Evolutionary conservation across 2,797 vertebrate genomes (phyloP).

Genomic region (Syngnathus acus): DNA sequence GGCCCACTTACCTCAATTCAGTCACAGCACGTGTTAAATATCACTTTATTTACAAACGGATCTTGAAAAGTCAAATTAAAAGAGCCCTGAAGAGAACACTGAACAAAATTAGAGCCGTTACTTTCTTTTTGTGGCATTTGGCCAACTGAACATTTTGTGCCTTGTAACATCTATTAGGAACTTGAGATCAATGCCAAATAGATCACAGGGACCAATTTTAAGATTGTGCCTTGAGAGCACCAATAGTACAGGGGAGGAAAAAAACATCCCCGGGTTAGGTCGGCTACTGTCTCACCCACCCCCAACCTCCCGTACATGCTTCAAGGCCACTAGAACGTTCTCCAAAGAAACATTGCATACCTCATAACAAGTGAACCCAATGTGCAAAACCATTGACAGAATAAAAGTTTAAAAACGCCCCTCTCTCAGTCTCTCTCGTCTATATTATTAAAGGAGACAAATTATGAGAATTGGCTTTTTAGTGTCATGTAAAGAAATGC

Average conservation of each 20-base stretch:
- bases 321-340: slow-evolving; percentile 67
- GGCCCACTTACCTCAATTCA: slow-evolving; percentile 64
- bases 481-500: background rate
- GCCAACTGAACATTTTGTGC: slow-evolving; percentile 19
- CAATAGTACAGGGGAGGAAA: slow-evolving; percentile 53
- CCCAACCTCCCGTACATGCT: slow-evolving; percentile 55
- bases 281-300: slow-evolving; percentile 40
- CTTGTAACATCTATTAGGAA: slow-evolving; percentile 42
- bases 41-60: slow-evolving; percentile 68
- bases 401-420: slow-evolving; percentile 20
- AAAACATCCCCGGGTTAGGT: slow-evolving; percentile 53
- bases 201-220: slow-evolving; percentile 23
- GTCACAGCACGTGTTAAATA: slow-evolving; percentile 61
- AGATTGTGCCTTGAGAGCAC: slow-evolving; percentile 64
- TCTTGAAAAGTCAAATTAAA: slow-evolving; percentile 44
- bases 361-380: slow-evolving; percentile 57
- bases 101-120: slow-evolving; percentile 13
- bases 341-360: slow-evolving; percentile 65
- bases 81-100: slow-evolving; percentile 39
- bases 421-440: slow-evolving; percentile 22
- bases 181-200: slow-evolving; percentile 40
- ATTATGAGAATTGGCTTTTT: slow-evolving; percentile 5
- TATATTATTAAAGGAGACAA: slow-evolving; percentile 23
- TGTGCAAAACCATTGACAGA: slow-evolving; percentile 64
- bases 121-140: background rate